Evolutionary conservation across 2,888 invertebrate genomes (phyloP).

Genomic region (Chydorus sphaericus): DNA sequence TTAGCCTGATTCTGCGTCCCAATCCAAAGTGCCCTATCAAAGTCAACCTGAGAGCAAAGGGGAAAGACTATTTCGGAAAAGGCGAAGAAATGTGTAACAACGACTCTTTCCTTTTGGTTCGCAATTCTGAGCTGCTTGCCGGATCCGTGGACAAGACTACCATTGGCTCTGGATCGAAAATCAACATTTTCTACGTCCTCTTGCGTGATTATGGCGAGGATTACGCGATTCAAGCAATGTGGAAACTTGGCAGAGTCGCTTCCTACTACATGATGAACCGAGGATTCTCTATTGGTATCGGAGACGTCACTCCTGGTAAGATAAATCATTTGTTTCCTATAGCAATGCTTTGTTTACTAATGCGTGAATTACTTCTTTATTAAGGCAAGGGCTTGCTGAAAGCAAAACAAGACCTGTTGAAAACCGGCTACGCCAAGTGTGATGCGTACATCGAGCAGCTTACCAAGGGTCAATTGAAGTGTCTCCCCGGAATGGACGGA

Average conservation of each 20-base stretch:
- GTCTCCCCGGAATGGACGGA: constrained; percentile 81
- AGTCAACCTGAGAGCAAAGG: constrained; percentile 79
- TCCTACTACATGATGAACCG: constrained; percentile 78
- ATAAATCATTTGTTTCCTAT: too few relatives aligned
- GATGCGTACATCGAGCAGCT: constrained; percentile 75
- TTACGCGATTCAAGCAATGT: constrained; percentile 77
- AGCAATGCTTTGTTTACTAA: too few relatives aligned
- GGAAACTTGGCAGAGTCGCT: constrained; percentile 72
- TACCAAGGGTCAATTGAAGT: constrained; percentile 71
- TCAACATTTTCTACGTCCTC: constrained; percentile 87
- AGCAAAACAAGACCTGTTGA: constrained; percentile 66
- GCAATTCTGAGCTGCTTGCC: constrained; percentile 83
- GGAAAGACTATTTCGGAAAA: constrained; percentile 67
- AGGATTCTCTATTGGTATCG: constrained; percentile 89
- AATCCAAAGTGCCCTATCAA: constrained; percentile 60
- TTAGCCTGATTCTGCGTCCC: constrained; percentile 74
- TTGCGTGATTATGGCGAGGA: constrained; percentile 84
- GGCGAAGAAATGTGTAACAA: constrained; percentile 74
- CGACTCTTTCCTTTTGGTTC: constrained; percentile 68
- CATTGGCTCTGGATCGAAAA: constrained; percentile 89
- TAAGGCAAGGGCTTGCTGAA: constrained; percentile 40
- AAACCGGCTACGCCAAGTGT: constrained; percentile 75
- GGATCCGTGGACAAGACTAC: constrained; percentile 93
- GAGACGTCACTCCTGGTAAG: constrained; percentile 82
- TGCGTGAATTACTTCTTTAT: too few relatives aligned